Percentiles rank a stretch among this genome's conserved stretches.
Evolutionary conservation across 2,888 invertebrate species (phyloP).

Genomic region (Dolichopus griseipennis): DNA sequence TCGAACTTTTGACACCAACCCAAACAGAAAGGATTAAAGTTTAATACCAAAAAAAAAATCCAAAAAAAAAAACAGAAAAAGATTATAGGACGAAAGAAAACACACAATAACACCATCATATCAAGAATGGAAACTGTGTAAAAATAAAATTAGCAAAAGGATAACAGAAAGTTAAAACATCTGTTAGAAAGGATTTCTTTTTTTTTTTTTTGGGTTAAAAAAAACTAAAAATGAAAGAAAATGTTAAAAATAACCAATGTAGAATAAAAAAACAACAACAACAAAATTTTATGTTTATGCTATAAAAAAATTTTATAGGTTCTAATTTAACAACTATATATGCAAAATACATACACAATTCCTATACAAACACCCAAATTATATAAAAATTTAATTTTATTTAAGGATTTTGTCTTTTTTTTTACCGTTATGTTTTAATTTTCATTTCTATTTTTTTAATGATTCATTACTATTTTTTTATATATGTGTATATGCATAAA

Average conservation of each 20-base stretch:
- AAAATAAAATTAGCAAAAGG: not conserved
- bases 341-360: not conserved
- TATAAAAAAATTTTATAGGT: not conserved
- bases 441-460: not conserved
- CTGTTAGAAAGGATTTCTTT: not conserved
- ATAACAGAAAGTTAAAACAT: not conserved
- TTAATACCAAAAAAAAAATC: not conserved
- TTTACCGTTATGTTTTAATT: not conserved
- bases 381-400: not conserved
- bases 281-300: not conserved
- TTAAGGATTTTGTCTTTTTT: not conserved
- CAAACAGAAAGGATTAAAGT: not conserved
- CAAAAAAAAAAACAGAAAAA: not conserved
- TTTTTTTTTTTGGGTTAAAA: too few species aligned
- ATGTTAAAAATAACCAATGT: not conserved
- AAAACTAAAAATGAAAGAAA: not conserved
- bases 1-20: too few species aligned
- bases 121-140: not conserved
- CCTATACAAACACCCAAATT: not conserved
- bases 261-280: not conserved
- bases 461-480: not conserved
- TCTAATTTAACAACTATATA: not conserved
- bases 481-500: not conserved
- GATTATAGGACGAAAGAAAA: not conserved
- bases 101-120: not conserved